Conservation (phyloP, 2,888 invertebrate species). For the Drosophila leonis region DNA sequence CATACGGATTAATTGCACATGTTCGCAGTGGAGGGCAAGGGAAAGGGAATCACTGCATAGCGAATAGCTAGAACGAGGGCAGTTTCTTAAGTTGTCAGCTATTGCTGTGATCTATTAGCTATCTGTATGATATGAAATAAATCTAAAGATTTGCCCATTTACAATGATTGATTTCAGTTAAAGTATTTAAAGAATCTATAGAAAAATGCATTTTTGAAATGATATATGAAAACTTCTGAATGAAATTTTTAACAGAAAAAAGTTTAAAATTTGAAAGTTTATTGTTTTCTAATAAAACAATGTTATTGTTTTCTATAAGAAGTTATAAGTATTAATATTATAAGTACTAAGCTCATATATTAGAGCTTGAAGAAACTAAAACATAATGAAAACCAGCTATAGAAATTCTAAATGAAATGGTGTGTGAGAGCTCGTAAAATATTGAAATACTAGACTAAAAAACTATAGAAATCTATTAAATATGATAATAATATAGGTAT, state of each 20-base stretch:
- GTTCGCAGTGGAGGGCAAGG: slow-evolving; percentile 49
- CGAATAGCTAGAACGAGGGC: slow-evolving; percentile 39
- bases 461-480: neutral
- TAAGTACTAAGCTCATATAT: too few relatives aligned
- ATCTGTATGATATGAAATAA: neutral
- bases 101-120: slow-evolving; percentile 6
- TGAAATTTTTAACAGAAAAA: neutral
- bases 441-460: neutral
- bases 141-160: neutral
- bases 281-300: too few relatives aligned
- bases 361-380: too few relatives aligned
- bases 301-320: too few relatives aligned
- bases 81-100: slow-evolving; percentile 34
- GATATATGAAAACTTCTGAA: neutral
- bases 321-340: too few relatives aligned
- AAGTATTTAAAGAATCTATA: neutral
- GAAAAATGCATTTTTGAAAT: neutral
- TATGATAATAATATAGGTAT: neutral
- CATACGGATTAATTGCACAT: slow-evolving; percentile 82
- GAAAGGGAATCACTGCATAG: slow-evolving; percentile 22
- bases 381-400: too few relatives aligned
- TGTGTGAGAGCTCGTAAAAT: neutral
- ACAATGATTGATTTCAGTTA: slow-evolving; percentile 13
- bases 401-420: too few relatives aligned
- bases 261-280: too few relatives aligned